Percentiles rank a stretch among this genome's conserved stretches.
Evolutionary conservation across 2,113 vertebrate genomes (phyloP).

Genomic region (Thunnus thynnus): DNA sequence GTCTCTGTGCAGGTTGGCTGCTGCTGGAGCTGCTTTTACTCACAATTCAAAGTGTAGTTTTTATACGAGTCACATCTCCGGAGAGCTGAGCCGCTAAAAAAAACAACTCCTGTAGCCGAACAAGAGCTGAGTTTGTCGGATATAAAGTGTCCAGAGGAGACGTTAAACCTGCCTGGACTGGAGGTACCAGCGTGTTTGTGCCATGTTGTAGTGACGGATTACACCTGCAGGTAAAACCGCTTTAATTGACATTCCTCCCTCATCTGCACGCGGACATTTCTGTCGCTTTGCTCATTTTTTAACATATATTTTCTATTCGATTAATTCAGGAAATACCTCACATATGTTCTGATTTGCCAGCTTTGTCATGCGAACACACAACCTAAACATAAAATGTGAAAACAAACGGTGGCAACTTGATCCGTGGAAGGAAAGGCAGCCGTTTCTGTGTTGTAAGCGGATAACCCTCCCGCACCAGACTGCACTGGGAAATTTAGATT

Average conservation of each 20-base stretch:
- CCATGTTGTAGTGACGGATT: conserved; percentile 58
- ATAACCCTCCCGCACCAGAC: conserved; percentile 7
- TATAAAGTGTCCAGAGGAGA: background rate
- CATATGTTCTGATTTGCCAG: too few species aligned
- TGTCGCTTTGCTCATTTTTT: too few species aligned
- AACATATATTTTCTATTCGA: too few species aligned
- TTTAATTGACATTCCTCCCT: conserved; percentile 5
- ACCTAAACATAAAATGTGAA: background rate
- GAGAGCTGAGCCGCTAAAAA: background rate
- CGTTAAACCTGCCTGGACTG: background rate
- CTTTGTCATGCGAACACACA: too few species aligned
- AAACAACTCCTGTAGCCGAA: background rate
- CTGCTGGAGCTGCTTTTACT: background rate
- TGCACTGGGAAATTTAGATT: background rate
- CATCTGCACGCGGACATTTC: background rate
- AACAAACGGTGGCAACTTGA: conserved; percentile 36
- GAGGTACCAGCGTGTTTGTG: background rate
- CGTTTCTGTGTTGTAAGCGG: background rate
- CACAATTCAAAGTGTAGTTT: conserved; percentile 28
- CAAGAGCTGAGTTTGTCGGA: conserved; percentile 1
- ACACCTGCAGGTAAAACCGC: conserved; percentile 60
- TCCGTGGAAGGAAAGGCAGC: background rate
- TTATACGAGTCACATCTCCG: background rate
- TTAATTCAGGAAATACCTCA: too few species aligned
- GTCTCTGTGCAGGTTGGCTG: background rate